phyloP scores from a whole-genome alignment of 2,113 vertebrate species.

The Procavia capensis region DNA sequence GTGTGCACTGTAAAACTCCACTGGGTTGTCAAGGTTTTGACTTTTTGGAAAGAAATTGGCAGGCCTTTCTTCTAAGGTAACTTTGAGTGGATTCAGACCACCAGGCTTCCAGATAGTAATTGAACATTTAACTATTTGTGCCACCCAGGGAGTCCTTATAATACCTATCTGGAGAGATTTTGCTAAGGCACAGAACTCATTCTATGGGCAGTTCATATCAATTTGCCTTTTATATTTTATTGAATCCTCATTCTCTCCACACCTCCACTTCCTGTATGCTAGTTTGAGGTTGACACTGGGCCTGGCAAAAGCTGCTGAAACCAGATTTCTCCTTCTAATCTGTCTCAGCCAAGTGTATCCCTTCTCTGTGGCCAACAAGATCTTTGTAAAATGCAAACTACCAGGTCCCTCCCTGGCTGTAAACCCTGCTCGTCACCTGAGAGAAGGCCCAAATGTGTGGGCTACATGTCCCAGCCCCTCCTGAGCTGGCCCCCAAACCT shows the following conservation, averaged over 20 bases:
- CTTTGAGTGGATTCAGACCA: too few species aligned
- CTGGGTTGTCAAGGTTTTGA: too few species aligned
- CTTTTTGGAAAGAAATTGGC: too few species aligned
- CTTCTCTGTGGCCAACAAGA: neutral
- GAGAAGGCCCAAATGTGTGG: neutral
- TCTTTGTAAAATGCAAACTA: too few species aligned
- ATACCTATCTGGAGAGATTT: neutral
- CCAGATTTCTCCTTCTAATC: neutral
- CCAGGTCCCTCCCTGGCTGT: accelerated
- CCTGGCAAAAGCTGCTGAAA: neutral
- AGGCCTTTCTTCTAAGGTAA: too few species aligned
- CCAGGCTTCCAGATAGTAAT: too few species aligned
- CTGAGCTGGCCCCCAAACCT: neutral
- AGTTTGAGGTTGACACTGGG: neutral
- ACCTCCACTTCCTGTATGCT: neutral
- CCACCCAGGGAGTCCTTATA: too few species aligned
- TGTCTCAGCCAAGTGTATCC: neutral
- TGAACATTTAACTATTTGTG: too few species aligned
- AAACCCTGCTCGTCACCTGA: accelerated
- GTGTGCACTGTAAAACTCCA: too few species aligned
- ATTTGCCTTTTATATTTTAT: neutral
- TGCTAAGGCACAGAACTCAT: accelerated
- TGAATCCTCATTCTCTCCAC: accelerated
- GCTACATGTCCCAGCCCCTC: neutral
- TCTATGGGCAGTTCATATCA: accelerated